Evolutionary conservation across 2,888 invertebrate genomes (phyloP).

Genomic region (Aproaerema taeniolella): DNA sequence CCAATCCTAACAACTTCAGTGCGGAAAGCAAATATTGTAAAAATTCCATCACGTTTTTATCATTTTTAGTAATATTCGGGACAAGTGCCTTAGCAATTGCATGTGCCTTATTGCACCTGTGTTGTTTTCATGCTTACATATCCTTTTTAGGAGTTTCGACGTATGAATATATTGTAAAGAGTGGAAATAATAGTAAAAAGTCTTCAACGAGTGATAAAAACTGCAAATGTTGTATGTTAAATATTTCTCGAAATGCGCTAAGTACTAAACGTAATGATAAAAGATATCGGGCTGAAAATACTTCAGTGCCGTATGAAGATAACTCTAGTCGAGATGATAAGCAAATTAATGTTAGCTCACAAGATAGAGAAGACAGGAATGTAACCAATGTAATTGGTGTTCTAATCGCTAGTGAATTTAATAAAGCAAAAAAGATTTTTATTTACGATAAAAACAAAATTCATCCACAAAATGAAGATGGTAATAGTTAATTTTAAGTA

Average conservation of each 20-base stretch:
- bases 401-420: slow-evolving; percentile 52
- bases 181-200: slow-evolving; percentile 33
- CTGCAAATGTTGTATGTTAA: slow-evolving; percentile 2
- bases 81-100: slow-evolving; percentile 85
- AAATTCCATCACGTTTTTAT: slow-evolving; percentile 50
- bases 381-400: slow-evolving; percentile 47
- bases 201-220: slow-evolving; percentile 12
- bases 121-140: slow-evolving; percentile 93
- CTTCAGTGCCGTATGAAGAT: slow-evolving; percentile 21
- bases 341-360: neutral
- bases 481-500: slow-evolving; percentile 22
- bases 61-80: slow-evolving; percentile 76
- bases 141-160: slow-evolving; percentile 90
- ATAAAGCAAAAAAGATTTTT: slow-evolving; percentile 51
- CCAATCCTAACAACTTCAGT: slow-evolving; percentile 26
- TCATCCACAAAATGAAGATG: slow-evolving; percentile 45
- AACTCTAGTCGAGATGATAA: neutral
- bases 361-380: slow-evolving; percentile 27
- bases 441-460: slow-evolving; percentile 57
- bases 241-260: neutral
- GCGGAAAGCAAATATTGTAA: slow-evolving; percentile 38
- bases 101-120: slow-evolving; percentile 87
- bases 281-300: slow-evolving; percentile 14
- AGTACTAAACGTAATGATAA: too few relatives aligned
- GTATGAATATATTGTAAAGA: slow-evolving; percentile 87